A percentile compares a stretch with the other conserved stretches of the same genome.
phyloP scores from a whole-genome alignment of 2,888 invertebrate genomes.

The Aelia acuminata region DNA sequence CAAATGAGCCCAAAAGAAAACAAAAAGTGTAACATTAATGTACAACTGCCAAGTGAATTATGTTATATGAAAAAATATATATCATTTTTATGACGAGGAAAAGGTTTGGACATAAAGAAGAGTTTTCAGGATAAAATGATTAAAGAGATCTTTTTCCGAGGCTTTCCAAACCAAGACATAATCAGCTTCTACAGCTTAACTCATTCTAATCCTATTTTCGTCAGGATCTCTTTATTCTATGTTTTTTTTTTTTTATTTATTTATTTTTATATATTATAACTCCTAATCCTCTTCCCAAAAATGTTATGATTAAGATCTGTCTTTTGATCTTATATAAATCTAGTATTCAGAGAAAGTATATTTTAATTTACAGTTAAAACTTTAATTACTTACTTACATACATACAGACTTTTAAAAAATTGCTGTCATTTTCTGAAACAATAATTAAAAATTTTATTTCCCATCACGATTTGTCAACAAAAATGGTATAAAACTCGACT shows the following conservation, averaged over 20 bases:
- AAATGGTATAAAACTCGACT: too few relatives aligned
- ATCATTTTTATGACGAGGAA: not conserved
- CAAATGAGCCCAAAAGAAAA: too few relatives aligned
- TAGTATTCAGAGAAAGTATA: too few relatives aligned
- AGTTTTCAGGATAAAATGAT: not conserved
- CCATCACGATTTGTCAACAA: too few relatives aligned
- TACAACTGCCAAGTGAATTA: not conserved
- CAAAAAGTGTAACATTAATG: not conserved
- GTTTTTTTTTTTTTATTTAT: not conserved
- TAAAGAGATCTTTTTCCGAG: not conserved
- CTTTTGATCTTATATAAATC: too few relatives aligned
- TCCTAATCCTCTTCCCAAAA: not conserved
- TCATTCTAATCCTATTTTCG: slow-evolving; percentile 26
- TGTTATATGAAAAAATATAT: not conserved
- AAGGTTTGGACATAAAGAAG: not conserved
- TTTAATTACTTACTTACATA: too few relatives aligned
- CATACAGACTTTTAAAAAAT: too few relatives aligned
- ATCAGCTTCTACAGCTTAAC: slow-evolving; percentile 26
- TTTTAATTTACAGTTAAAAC: too few relatives aligned
- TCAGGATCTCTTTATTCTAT: not conserved
- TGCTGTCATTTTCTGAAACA: too few relatives aligned
- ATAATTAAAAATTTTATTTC: too few relatives aligned
- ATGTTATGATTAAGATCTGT: too few relatives aligned
- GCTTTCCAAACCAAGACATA: not conserved
- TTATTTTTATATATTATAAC: not conserved